phyloP scores from a whole-genome alignment of 2,797 vertebrate species.

The Melanotaenia nigrans region DNA sequence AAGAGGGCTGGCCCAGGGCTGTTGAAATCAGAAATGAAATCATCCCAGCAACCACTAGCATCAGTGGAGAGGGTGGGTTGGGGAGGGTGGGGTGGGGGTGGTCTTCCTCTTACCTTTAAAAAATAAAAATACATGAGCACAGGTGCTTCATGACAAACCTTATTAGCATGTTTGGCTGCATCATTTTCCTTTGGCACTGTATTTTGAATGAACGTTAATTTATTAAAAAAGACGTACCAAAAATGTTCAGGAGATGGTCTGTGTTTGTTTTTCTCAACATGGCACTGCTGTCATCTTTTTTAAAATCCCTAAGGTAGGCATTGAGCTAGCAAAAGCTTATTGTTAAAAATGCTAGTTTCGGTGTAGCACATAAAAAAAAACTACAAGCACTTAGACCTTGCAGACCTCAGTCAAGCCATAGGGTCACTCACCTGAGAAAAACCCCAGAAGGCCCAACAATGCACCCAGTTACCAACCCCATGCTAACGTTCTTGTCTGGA shows the following conservation, averaged over 20 bases:
- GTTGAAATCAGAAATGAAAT: conserved; percentile 84
- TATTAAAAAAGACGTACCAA: conserved; percentile 95
- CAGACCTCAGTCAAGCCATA: no score
- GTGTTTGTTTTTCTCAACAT: conserved; percentile 5
- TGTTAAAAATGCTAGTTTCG: not conserved
- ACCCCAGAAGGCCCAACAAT: no score
- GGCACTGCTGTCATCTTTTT: not conserved
- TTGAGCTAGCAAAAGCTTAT: not conserved
- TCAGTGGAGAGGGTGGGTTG: conserved; percentile 73
- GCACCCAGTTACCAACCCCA: no score
- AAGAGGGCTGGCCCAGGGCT: conserved; percentile 81
- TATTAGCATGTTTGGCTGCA: conserved; percentile 98
- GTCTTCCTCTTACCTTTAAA: conserved; percentile 78
- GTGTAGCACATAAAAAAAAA: not conserved
- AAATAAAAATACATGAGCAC: conserved; percentile 82
- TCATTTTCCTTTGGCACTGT: conserved; percentile 98
- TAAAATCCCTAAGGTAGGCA: not conserved
- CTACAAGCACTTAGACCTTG: no score
- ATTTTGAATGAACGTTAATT: conserved; percentile 99
- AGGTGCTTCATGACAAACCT: conserved; percentile 94
- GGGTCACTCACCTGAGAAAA: no score
- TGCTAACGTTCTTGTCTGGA: no score
- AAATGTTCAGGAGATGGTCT: conserved; percentile 66
- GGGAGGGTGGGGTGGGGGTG: conserved; percentile 35
- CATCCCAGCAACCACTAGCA: conserved; percentile 92